Evolutionary conservation across 2,888 invertebrate genomes (phyloP).

Genomic region (Ormyrus nitidulus): DNA sequence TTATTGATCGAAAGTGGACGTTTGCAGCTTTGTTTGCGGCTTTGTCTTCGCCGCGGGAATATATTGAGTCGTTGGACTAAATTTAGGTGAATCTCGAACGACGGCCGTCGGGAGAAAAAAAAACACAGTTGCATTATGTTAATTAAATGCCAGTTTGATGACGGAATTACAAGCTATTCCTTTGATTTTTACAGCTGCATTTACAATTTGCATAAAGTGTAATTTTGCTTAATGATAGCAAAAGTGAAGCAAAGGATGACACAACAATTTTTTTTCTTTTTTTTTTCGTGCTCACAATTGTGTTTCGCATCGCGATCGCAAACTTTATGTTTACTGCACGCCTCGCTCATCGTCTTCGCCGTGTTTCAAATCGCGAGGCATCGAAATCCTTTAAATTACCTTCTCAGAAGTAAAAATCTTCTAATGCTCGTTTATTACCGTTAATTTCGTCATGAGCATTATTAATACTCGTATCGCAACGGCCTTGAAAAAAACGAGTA

Average conservation of each 20-base stretch:
- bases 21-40: too few relatives aligned
- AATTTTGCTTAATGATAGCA: conserved; percentile 31
- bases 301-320: conserved; percentile 25
- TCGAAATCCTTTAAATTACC: conserved; percentile 30
- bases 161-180: background rate
- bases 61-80: too few relatives aligned
- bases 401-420: conserved; percentile 10
- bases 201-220: conserved; percentile 14
- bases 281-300: conserved; percentile 33
- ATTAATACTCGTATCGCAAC: background rate
- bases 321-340: conserved; percentile 30
- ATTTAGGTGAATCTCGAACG: too few relatives aligned
- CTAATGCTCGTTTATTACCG: conserved; percentile 19
- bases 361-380: conserved; percentile 9
- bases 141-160: conserved; percentile 2
- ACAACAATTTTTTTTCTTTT: conserved; percentile 9
- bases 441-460: background rate
- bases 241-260: conserved; percentile 35
- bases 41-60: too few relatives aligned
- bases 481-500: background rate
- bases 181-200: background rate
- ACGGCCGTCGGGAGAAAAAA: too few relatives aligned
- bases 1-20: too few relatives aligned
- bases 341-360: background rate
- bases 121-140: background rate